Evolutionary conservation across 1,140 invertebrate species (phyloP).

Genomic region (Lepidostoma basale): DNA sequence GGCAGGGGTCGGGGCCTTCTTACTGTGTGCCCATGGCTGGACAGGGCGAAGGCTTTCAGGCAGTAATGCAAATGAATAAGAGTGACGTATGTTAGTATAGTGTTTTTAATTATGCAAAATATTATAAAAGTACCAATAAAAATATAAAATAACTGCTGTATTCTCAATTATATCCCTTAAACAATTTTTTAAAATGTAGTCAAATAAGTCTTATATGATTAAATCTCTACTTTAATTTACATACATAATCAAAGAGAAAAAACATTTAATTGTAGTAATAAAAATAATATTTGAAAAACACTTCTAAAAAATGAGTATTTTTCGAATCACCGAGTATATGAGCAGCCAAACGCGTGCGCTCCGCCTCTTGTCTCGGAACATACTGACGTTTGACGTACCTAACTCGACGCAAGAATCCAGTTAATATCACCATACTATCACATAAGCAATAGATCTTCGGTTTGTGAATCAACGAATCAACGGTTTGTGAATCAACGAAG

Average conservation of each 20-base stretch:
- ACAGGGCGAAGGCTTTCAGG: conserved; percentile 32
- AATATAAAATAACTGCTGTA: neutral
- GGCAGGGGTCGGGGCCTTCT: conserved; percentile 41
- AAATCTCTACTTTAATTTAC: neutral
- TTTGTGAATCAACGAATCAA: too few relatives aligned
- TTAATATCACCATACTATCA: too few relatives aligned
- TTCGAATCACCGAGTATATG: too few relatives aligned
- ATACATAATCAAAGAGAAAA: neutral
- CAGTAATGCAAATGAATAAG: conserved; percentile 11
- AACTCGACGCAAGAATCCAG: too few relatives aligned
- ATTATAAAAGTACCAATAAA: conserved; percentile 14
- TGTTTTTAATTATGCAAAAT: neutral
- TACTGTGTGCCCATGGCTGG: conserved; percentile 41
- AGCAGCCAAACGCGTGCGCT: too few relatives aligned
- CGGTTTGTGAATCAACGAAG: too few relatives aligned
- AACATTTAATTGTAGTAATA: neutral
- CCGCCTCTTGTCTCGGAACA: too few relatives aligned
- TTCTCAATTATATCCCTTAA: too few relatives aligned
- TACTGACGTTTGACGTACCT: too few relatives aligned
- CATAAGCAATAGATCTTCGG: too few relatives aligned
- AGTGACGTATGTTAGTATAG: conserved; percentile 20
- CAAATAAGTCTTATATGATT: neutral
- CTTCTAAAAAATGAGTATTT: neutral
- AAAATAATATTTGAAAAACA: neutral
- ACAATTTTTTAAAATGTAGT: neutral